Evolutionary conservation across 35 echinoderm and acorn worm species (phyloP).

Genomic region (Nesometra sesokonis): DNA sequence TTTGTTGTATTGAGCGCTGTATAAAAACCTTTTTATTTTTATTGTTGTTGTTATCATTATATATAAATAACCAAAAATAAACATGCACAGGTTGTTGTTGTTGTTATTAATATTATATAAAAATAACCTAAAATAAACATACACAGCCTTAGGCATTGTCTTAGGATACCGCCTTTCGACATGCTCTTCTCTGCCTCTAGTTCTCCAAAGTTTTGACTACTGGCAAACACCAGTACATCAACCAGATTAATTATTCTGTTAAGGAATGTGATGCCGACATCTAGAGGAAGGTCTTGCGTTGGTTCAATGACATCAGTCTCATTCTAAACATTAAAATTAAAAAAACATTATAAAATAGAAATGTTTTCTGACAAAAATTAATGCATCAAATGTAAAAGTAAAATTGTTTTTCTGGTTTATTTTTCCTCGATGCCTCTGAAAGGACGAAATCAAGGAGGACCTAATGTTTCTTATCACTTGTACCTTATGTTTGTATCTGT

Average conservation of each 20-base stretch:
- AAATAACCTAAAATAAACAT: slow-evolving; percentile 11
- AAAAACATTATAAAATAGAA: not conserved
- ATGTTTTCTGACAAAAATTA: no score
- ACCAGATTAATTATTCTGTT: slow-evolving; percentile 97
- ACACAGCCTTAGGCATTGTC: slow-evolving; percentile 90
- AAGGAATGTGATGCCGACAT: slow-evolving; percentile 97
- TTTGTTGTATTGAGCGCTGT: no score
- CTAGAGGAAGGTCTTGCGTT: slow-evolving; percentile 78
- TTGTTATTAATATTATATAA: no score
- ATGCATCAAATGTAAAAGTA: no score
- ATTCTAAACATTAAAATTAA: slow-evolving; percentile 23
- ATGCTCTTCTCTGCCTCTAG: slow-evolving; percentile 94
- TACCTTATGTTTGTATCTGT: no score
- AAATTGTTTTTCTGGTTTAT: no score
- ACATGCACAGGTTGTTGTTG: slow-evolving; percentile 92
- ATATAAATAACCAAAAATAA: no score
- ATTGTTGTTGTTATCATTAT: no score
- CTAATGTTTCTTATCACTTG: no score
- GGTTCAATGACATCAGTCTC: slow-evolving; percentile 92
- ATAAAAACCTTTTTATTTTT: no score
- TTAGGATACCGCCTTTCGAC: slow-evolving; percentile 77
- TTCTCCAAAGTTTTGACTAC: slow-evolving; percentile 96
- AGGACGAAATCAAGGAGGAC: no score
- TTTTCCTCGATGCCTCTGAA: no score
- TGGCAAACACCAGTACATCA: slow-evolving; percentile 95